phyloP scores from a whole-genome alignment of 2,888 invertebrate genomes.

The Drosophila atripex region DNA sequence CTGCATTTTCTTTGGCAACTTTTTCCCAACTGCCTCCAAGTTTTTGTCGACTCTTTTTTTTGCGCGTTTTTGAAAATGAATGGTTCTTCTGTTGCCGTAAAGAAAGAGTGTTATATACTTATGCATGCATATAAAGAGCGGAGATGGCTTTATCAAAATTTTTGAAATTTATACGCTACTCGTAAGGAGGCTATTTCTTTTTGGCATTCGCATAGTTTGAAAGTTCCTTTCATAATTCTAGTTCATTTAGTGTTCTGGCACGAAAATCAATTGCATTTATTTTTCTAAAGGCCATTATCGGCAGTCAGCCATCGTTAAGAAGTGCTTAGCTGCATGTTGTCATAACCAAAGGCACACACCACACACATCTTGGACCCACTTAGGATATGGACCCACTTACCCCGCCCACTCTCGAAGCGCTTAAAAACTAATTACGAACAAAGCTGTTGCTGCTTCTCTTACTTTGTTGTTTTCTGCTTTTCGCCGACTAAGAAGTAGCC shows the following conservation, averaged over 20 bases:
- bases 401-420: slow-evolving; percentile 48
- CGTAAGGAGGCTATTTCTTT: not conserved
- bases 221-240: not conserved
- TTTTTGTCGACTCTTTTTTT: slow-evolving; percentile 14
- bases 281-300: slow-evolving; percentile 65
- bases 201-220: not conserved
- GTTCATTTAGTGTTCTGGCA: slow-evolving; percentile 45
- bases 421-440: slow-evolving; percentile 78
- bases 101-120: slow-evolving; percentile 16
- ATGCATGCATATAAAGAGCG: slow-evolving; percentile 28
- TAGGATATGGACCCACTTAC: slow-evolving; percentile 33
- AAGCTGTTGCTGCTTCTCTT: slow-evolving; percentile 53
- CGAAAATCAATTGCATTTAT: slow-evolving; percentile 74
- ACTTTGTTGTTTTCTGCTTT: slow-evolving; percentile 34
- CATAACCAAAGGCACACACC: slow-evolving; percentile 57
- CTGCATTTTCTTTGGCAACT: slow-evolving; percentile 60
- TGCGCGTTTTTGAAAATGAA: slow-evolving; percentile 22
- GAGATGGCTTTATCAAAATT: slow-evolving; percentile 53
- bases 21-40: slow-evolving; percentile 43
- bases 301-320: slow-evolving; percentile 71
- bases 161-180: slow-evolving; percentile 34
- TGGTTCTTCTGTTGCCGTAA: slow-evolving; percentile 9
- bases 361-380: slow-evolving; percentile 30
- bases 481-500: slow-evolving; percentile 18
- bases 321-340: slow-evolving; percentile 76